Conservation (phyloP, 2,113 vertebrate species). For the Corvus cornix region DNA sequence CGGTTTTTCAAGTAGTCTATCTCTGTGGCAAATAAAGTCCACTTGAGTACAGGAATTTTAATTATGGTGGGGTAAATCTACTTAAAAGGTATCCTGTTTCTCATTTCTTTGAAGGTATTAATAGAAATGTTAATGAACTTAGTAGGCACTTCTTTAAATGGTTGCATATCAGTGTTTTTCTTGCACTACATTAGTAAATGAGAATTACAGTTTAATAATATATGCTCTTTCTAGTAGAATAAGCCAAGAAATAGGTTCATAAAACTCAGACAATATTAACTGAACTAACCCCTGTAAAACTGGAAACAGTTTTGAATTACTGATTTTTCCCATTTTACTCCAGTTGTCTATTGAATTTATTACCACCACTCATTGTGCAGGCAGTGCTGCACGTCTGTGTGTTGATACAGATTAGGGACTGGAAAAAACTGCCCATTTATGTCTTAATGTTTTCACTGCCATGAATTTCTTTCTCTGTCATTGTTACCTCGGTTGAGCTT, state of each 20-base stretch:
- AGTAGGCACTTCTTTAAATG: background rate
- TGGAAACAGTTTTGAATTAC: background rate
- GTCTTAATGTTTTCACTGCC: background rate
- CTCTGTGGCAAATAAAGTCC: background rate
- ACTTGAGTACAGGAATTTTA: background rate
- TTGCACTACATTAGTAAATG: background rate
- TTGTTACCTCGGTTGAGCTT: background rate
- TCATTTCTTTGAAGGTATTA: background rate
- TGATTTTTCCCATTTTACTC: background rate
- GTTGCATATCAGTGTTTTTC: background rate
- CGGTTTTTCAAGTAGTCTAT: background rate
- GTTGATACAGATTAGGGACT: background rate
- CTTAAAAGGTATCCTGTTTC: background rate
- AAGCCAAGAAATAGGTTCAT: background rate
- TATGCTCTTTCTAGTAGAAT: background rate
- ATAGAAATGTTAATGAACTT: background rate
- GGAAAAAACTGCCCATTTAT: background rate
- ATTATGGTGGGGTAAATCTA: background rate
- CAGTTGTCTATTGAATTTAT: background rate
- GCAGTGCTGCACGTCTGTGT: background rate
- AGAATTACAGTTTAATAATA: background rate
- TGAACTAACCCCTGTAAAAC: background rate
- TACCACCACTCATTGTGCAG: background rate
- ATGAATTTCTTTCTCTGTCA: background rate
- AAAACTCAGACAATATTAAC: background rate